Evolutionary conservation across 1,140 invertebrate genomes (phyloP), one percentile per base, ranked within the genome.

Genomic region (Lethocerus indicus): DNA sequence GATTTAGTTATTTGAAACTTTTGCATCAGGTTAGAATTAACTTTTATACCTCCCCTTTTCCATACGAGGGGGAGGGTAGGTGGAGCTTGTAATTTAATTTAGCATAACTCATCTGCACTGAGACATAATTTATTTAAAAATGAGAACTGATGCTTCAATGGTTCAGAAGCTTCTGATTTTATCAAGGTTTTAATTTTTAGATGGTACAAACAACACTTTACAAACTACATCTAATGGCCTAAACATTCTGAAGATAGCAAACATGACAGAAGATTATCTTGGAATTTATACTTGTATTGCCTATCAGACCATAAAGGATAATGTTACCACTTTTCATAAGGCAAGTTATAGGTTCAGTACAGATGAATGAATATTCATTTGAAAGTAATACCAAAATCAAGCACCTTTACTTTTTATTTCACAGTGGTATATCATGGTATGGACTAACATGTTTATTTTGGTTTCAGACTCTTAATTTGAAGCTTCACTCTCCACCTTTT

Each of bases 401-500:
- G 9, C 29, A 9, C 9, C n/a, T 9, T 32, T n/a, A 9, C n/a
- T n/a, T 32, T n/a, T 32, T 32, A 9, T n/a, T 32, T 32, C n/a
- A 9, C 9, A 32, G 9, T 32, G 9, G 9, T 32, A 9, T 9
- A 21, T 41, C 20, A 41, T 25, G 13, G 21, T 44, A n/a, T n/a
- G n/a, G n/a, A n/a, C n/a, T n/a, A n/a, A n/a, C n/a, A n/a, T n/a
- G n/a, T 44, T 44, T 44, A 6, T 44, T 6, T 47, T 13, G 12
- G 12, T 48, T 48, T 12, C 35, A 48, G 47, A 35, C 24, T 4
- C 14, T 50, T 7, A 25, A 50, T n/a, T 60, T 81, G 28, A 64
- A 68, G 49, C 68, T 82, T 48, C 59, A 69, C 55, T 66, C 71
- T 43, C 70, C 75, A 43, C 79, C 79, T 24, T 60, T 61, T 24